Conservation (phyloP, 2,888 invertebrate genomes). For the Drosophila niveifrons region DNA sequence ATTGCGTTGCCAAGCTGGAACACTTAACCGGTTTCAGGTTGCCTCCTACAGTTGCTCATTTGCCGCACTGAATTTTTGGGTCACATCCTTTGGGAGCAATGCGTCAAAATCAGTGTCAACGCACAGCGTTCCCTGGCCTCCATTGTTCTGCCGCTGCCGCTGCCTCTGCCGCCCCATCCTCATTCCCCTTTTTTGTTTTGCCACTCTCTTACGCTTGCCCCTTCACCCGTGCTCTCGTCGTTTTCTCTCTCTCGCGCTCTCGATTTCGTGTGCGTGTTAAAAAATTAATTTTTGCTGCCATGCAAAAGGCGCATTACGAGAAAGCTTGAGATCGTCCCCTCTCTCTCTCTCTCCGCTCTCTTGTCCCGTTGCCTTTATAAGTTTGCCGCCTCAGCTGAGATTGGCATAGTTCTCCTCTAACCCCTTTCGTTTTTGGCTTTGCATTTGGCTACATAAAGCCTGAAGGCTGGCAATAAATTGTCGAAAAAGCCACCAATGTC, state of each 20-base stretch:
- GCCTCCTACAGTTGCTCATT: conserved; percentile 75
- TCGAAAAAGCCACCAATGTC: conserved; percentile 62
- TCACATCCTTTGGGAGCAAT: conserved; percentile 83
- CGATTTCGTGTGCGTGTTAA: conserved; percentile 70
- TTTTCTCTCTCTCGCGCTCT: conserved; percentile 6
- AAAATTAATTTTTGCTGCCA: conserved; percentile 77
- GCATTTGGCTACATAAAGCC: conserved; percentile 36
- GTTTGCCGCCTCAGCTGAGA: conserved; percentile 42
- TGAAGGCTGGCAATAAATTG: conserved; percentile 74
- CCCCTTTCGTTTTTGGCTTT: conserved; percentile 1
- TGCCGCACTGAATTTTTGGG: conserved; percentile 82
- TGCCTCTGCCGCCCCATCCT: neutral
- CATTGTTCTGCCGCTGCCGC: conserved; percentile 9
- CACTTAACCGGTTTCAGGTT: conserved; percentile 75
- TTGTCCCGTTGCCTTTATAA: conserved; percentile 1
- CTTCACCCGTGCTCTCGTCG: conserved; percentile 1
- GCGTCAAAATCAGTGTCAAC: conserved; percentile 84
- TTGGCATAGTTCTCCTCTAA: conserved; percentile 66
- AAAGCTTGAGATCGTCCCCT: neutral
- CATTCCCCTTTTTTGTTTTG: neutral
- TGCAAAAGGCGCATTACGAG: conserved; percentile 57
- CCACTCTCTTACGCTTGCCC: conserved; percentile 4
- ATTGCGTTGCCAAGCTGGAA: conserved; percentile 61
- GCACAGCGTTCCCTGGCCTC: conserved; percentile 58
- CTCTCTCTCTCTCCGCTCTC: neutral